phyloP scores from a whole-genome alignment of 2,888 invertebrate species.

The Opisthograptis luteolata region DNA sequence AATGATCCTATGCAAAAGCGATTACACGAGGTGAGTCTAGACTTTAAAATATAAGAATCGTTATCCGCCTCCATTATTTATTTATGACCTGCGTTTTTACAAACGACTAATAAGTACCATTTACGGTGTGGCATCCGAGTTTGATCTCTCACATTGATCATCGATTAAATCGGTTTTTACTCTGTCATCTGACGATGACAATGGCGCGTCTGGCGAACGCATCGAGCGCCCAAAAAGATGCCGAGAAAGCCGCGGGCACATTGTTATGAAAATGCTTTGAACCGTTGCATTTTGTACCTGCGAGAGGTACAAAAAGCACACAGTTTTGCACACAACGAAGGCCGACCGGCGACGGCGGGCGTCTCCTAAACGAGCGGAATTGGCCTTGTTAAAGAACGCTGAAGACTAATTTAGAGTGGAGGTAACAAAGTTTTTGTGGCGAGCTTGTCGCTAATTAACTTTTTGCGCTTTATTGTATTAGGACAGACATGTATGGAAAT shows the following conservation, averaged over 20 bases:
- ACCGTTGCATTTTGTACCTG: conserved; percentile 80
- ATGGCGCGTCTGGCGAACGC: conserved; percentile 80
- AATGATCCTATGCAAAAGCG: conserved; percentile 97
- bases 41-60: conserved; percentile 23
- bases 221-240: conserved; percentile 72
- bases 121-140: conserved; percentile 60
- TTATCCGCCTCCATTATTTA: conserved; percentile 24
- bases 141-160: conserved; percentile 73
- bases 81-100: conserved; percentile 39
- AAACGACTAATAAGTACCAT: conserved; percentile 65
- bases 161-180: conserved; percentile 76
- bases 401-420: conserved; percentile 74
- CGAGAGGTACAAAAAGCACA: conserved; percentile 69
- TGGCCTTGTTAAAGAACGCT: conserved; percentile 72
- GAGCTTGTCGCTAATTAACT: conserved; percentile 51
- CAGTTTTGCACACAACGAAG: conserved; percentile 74
- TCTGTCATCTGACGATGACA: conserved; percentile 79
- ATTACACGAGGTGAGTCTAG: conserved; percentile 94
- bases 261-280: conserved; percentile 82
- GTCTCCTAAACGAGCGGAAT: conserved; percentile 65
- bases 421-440: conserved; percentile 68
- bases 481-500: conserved; percentile 44
- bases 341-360: conserved; percentile 59
- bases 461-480: conserved; percentile 47
- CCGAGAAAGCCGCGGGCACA: conserved; percentile 78